phyloP scores from a whole-genome alignment of 2,888 invertebrate species.

The Prenolepis imparis region DNA sequence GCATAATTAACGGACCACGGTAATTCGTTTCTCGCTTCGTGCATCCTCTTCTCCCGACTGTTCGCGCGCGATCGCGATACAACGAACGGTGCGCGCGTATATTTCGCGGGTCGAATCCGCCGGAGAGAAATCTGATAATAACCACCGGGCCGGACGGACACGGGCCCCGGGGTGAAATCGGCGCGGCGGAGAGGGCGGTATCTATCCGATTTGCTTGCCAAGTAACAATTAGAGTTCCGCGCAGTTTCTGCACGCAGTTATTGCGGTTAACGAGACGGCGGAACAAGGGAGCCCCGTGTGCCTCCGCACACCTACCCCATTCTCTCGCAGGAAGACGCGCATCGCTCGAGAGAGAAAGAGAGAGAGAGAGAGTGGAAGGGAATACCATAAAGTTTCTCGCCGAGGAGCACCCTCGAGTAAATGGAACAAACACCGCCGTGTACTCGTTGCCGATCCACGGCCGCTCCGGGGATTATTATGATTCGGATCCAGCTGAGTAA shows the following conservation, averaged over 20 bases:
- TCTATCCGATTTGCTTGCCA: conserved; percentile 77
- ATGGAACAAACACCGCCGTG: conserved; percentile 79
- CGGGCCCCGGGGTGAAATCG: conserved; percentile 23
- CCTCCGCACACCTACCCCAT: conserved; percentile 14
- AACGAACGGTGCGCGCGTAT: conserved; percentile 3
- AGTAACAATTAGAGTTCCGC: conserved; percentile 79
- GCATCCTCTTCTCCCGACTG: conserved; percentile 21
- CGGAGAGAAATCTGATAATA: conserved; percentile 57
- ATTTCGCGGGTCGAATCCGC: conserved; percentile 50
- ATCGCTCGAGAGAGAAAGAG: background rate
- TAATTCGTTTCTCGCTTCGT: conserved; percentile 54
- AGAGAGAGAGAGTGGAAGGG: background rate
- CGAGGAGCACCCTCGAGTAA: conserved; percentile 77
- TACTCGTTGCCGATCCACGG: conserved; percentile 64
- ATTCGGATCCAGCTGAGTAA: conserved; percentile 75
- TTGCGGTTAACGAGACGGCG: conserved; percentile 77
- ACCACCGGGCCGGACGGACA: conserved; percentile 37
- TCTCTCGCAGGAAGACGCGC: conserved; percentile 42
- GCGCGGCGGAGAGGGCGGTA: conserved; percentile 46
- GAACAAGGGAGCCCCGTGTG: conserved; percentile 63
- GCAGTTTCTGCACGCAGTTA: conserved; percentile 74
- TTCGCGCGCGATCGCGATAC: conserved; percentile 42
- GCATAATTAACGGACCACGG: conserved; percentile 53
- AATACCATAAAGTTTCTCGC: conserved; percentile 73
- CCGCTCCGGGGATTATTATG: conserved; percentile 72